Conservation (phyloP, 2,888 invertebrate species). For the Rhagonycha fulva region DNA sequence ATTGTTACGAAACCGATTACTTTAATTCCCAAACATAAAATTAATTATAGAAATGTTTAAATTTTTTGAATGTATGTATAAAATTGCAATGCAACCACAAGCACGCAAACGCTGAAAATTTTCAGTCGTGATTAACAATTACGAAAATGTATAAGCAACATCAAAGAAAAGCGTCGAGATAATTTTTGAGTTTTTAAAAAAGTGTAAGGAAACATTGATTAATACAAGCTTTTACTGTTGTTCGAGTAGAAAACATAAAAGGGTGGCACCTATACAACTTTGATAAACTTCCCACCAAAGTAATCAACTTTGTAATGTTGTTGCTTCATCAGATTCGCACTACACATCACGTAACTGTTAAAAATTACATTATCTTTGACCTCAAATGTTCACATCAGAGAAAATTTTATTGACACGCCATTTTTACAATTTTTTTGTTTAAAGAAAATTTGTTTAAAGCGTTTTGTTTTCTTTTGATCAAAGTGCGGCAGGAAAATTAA, state of each 20-base stretch:
- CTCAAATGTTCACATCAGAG: constrained; percentile 8
- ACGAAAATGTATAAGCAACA: background rate
- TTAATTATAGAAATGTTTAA: background rate
- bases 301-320: constrained; percentile 14
- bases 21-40: background rate
- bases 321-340: constrained; percentile 13
- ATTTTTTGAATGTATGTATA: background rate
- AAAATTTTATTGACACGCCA: background rate
- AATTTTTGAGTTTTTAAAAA: background rate
- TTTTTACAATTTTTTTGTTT: background rate
- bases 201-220: background rate
- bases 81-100: background rate
- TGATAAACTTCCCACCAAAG: constrained; percentile 14
- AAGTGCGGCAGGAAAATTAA: background rate
- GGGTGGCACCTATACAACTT: background rate
- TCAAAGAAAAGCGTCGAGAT: background rate
- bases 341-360: constrained; percentile 21
- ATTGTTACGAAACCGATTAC: background rate
- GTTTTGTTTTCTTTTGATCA: background rate
- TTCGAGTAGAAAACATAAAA: constrained; percentile 3
- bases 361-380: constrained; percentile 21
- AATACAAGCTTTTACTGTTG: constrained; percentile 3
- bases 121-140: background rate
- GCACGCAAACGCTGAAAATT: background rate
- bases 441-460: background rate